phyloP scores from a whole-genome alignment of 1,140 invertebrate genomes.

The Mycetomoellerius zeteki region DNA sequence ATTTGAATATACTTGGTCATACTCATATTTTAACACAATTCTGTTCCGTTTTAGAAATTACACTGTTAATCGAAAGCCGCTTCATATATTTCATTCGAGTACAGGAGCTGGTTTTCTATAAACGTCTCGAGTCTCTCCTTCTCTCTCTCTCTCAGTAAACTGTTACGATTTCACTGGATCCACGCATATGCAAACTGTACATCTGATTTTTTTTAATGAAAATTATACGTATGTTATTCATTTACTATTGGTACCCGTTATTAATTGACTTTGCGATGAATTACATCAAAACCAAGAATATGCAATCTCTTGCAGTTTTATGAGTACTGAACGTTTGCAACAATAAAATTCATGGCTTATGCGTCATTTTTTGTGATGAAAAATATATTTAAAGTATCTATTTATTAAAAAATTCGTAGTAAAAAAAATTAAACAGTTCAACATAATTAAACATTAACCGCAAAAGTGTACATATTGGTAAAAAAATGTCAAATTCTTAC shows the following conservation, averaged over 20 bases:
- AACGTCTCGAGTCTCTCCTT: conserved; percentile 33
- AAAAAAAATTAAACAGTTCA: background rate
- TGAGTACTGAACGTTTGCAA: background rate
- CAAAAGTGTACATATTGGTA: background rate
- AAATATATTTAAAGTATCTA: background rate
- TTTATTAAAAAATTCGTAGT: background rate
- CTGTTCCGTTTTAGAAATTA: background rate
- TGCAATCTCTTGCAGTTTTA: background rate
- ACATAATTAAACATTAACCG: background rate
- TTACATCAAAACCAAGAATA: background rate
- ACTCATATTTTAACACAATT: background rate
- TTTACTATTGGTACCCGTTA: background rate
- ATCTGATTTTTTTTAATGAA: background rate
- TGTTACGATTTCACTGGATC: conserved; percentile 6
- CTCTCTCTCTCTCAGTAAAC: no score
- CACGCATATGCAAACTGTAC: background rate
- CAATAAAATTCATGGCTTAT: background rate
- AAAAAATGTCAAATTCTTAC: conserved; percentile 4
- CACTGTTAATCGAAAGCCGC: conserved; percentile 4
- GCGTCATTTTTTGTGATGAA: background rate
- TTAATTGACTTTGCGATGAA: conserved; percentile 6
- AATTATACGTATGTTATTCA: background rate
- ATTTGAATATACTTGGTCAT: background rate
- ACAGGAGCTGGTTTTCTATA: conserved; percentile 38
- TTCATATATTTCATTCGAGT: conserved; percentile 28